Evolutionary conservation across 2,113 vertebrate species (phyloP).

Genomic region (Poecilia latipinna): DNA sequence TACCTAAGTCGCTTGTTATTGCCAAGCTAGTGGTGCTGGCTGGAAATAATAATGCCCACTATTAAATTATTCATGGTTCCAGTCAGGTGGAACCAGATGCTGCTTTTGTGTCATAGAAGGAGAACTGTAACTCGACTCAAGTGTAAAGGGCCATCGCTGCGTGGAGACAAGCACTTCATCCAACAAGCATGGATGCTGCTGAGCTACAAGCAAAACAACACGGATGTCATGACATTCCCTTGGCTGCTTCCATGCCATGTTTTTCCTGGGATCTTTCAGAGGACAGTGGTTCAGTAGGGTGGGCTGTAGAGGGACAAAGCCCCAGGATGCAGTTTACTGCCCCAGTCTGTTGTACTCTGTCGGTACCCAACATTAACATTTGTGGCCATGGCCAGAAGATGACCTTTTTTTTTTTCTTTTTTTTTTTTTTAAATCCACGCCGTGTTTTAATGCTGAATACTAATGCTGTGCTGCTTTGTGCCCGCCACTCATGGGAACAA

Average conservation of each 20-base stretch:
- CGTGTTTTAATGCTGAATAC: constrained; percentile 65
- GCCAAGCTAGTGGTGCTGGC: constrained; percentile 69
- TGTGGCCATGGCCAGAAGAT: constrained; percentile 56
- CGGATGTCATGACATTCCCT: constrained; percentile 47
- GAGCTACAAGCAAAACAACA: constrained; percentile 42
- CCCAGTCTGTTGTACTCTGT: constrained; percentile 34
- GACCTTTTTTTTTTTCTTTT: constrained; percentile 68
- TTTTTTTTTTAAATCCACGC: constrained; percentile 27
- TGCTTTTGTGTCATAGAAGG: constrained; percentile 80
- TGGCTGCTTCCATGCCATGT: constrained; percentile 51
- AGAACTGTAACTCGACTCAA: constrained; percentile 81
- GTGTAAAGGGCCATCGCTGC: constrained; percentile 55
- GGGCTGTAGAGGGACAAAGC: constrained; percentile 28
- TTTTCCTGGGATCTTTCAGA: constrained; percentile 49
- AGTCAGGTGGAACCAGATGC: constrained; percentile 76
- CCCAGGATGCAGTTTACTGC: constrained; percentile 34
- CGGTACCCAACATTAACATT: constrained; percentile 61
- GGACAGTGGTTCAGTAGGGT: constrained; percentile 52
- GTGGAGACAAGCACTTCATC: constrained; percentile 37
- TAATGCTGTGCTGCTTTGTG: constrained; percentile 68
- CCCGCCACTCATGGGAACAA: constrained; percentile 69
- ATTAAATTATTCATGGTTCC: constrained; percentile 88
- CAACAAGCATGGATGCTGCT: constrained; percentile 39
- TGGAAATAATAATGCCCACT: constrained; percentile 66
- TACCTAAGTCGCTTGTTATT: constrained; percentile 70